These are phyloP conservation scores for Bradypodion ventrale DNA, from an alignment of 2,797 vertebrate genomes.

Conservation along the genomic window DNA sequence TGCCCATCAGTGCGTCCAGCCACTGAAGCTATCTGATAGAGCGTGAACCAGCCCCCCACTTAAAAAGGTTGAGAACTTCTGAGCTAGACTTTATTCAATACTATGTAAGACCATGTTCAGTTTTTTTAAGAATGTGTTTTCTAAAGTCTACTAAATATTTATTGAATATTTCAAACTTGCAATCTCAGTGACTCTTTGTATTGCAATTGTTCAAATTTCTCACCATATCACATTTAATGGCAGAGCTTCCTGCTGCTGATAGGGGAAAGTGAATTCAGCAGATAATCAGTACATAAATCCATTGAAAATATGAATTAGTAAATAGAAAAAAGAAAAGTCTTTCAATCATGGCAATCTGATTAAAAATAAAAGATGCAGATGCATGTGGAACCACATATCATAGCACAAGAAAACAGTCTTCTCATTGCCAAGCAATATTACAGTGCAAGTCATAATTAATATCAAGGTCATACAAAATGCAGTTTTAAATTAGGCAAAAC, in stretches of 20 bases:
- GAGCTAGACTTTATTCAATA: no score
- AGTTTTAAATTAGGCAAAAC: background rate
- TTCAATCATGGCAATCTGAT: conserved; percentile 42
- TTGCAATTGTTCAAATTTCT: background rate
- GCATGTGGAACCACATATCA: conserved; percentile 15
- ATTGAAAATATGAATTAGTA: conserved; percentile 52
- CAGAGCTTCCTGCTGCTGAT: conserved; percentile 40
- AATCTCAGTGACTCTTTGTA: background rate
- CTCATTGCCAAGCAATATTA: background rate
- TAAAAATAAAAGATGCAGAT: conserved; percentile 42
- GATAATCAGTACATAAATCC: conserved; percentile 45
- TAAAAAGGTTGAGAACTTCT: no score
- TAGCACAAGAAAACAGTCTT: conserved; percentile 31
- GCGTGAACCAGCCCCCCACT: no score
- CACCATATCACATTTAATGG: conserved; percentile 26
- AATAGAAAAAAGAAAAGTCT: conserved; percentile 29
- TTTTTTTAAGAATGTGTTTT: conserved; percentile 16
- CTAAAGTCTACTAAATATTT: background rate
- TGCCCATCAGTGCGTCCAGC: no score
- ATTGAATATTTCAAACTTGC: conserved; percentile 25
- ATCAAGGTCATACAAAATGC: background rate
- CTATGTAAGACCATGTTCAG: background rate
- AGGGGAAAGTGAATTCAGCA: conserved; percentile 49
- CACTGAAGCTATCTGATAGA: no score
- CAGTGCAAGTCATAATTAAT: conserved; percentile 2